Percentiles rank a stretch among this genome's conserved stretches.
Evolutionary conservation across 2,113 vertebrate genomes (phyloP).

Genomic region (Sebastes fasciatus): DNA sequence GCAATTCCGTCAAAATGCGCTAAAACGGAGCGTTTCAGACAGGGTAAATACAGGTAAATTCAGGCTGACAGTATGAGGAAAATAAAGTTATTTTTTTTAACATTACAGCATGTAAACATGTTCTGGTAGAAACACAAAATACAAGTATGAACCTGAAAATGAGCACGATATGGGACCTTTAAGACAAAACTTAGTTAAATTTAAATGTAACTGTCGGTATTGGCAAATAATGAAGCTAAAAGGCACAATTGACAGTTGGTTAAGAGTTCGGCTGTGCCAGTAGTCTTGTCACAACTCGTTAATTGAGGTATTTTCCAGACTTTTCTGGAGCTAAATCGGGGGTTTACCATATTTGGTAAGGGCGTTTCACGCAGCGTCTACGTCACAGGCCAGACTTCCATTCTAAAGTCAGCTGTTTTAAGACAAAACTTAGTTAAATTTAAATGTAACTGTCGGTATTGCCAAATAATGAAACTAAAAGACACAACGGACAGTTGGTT

Average conservation of each 20-base stretch:
- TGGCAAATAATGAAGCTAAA: not conserved
- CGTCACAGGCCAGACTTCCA: too few species aligned
- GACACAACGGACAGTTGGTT: accelerated
- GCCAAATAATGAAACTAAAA: not conserved
- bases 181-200: not conserved
- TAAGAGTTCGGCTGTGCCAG: accelerated
- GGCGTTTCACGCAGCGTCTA: too few species aligned
- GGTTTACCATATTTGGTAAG: too few species aligned
- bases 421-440: accelerated
- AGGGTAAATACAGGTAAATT: too few species aligned
- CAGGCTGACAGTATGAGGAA: too few species aligned
- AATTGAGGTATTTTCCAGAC: not conserved
- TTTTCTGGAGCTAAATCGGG: too few species aligned
- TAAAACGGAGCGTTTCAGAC: too few species aligned
- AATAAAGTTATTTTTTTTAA: not conserved
- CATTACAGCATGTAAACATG: too few species aligned
- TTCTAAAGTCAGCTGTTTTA: not conserved
- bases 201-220: not conserved
- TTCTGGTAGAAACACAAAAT: too few species aligned
- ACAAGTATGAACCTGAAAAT: too few species aligned
- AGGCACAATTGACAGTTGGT: accelerated
- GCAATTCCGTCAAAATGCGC: too few species aligned
- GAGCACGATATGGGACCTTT: not conserved
- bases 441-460: not conserved
- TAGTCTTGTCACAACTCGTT: not conserved